A percentile compares a stretch with the other conserved stretches of the same genome.
These are phyloP conservation scores for Nemotelus pantherinus DNA, from an alignment of 2,888 invertebrate genomes.

Conservation along the genomic window DNA sequence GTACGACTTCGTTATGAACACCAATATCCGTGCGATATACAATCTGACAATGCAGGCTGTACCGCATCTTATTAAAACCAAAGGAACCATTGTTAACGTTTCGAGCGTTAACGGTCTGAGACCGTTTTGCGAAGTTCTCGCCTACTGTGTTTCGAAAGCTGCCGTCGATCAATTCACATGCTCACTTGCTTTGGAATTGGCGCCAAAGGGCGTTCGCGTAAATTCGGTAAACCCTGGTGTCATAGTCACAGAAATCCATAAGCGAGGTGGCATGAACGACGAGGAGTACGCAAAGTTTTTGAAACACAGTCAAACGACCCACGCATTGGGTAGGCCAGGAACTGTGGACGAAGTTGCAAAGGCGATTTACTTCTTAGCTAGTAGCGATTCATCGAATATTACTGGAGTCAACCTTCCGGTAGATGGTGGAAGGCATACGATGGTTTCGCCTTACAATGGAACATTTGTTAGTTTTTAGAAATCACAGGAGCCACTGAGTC, in stretches of 20 bases:
- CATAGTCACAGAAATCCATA: constrained; percentile 81
- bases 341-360: constrained; percentile 81
- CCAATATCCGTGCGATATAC: constrained; percentile 80
- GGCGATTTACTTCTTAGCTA: constrained; percentile 85
- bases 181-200: constrained; percentile 85
- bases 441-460: constrained; percentile 78
- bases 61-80: constrained; percentile 78
- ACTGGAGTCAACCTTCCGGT: constrained; percentile 86
- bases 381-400: constrained; percentile 81
- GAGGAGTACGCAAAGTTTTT: constrained; percentile 80
- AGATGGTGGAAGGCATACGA: constrained; percentile 88
- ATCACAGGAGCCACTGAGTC: background rate
- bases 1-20: constrained; percentile 83
- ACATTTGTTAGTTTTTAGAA: constrained; percentile 30
- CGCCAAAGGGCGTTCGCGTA: constrained; percentile 77
- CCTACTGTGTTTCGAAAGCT: constrained; percentile 89
- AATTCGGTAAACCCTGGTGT: constrained; percentile 92
- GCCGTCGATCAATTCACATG: constrained; percentile 91
- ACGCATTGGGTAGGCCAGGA: constrained; percentile 85
- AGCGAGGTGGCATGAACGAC: constrained; percentile 76
- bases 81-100: constrained; percentile 87
- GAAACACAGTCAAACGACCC: constrained; percentile 80
- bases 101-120: constrained; percentile 87
- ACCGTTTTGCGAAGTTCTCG: constrained; percentile 83
- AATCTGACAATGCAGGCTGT: constrained; percentile 80